Conservation (phyloP, 2,113 vertebrate genomes). For the Asarcornis scutulata region DNA sequence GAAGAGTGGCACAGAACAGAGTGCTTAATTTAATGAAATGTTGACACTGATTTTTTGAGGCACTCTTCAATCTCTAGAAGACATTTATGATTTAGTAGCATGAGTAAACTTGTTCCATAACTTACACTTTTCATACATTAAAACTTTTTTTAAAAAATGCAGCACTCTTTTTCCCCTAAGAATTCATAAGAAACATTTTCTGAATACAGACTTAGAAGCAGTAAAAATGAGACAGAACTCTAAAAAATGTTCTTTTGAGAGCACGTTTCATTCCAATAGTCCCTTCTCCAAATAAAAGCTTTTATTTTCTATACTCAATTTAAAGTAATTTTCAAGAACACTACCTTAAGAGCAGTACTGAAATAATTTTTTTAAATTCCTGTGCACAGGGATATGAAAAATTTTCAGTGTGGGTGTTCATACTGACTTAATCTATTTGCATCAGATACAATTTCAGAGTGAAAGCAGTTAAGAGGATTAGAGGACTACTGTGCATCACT, state of each 20-base stretch:
- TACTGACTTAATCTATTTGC: constrained; percentile 3
- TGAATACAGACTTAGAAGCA: not conserved
- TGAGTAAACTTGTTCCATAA: not conserved
- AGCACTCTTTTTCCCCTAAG: not conserved
- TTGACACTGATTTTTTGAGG: not conserved
- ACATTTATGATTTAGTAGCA: not conserved
- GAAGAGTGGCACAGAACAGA: not conserved
- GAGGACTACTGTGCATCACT: not conserved
- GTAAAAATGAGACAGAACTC: not conserved
- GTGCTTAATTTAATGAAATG: not conserved
- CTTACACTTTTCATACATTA: not conserved
- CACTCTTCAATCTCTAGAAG: not conserved
- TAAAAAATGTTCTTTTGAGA: not conserved
- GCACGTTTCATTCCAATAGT: not conserved
- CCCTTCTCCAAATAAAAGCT: not conserved
- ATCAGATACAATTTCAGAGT: constrained; percentile 3
- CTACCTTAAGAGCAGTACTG: not conserved
- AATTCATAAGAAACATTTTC: not conserved
- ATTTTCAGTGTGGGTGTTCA: constrained; percentile 1
- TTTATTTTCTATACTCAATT: not conserved
- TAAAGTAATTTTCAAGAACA: not conserved
- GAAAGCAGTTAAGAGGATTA: constrained; percentile 38
- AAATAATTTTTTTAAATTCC: constrained; percentile 6
- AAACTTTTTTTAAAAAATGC: not conserved
- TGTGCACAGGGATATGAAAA: not conserved